phyloP scores from a whole-genome alignment of 2,797 vertebrate species.

The Borostomias antarcticus region DNA sequence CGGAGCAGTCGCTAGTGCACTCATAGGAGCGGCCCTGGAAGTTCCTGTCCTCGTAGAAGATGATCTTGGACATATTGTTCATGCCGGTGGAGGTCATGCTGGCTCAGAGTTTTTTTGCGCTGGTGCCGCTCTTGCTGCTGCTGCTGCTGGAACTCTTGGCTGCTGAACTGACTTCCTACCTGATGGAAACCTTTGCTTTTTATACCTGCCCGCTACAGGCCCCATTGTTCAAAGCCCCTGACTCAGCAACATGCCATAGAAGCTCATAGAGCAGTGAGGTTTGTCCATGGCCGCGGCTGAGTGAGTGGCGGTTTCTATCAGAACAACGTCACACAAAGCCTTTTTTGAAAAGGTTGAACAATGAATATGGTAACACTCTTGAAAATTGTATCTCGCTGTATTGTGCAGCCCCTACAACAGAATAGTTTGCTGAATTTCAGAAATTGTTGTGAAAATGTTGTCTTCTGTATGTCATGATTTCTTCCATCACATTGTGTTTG shows the following conservation, averaged over 20 bases:
- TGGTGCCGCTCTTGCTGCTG: not conserved
- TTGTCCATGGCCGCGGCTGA: not conserved
- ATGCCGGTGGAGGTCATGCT: conserved; percentile 5
- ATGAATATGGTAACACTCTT: not conserved
- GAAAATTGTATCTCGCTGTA: conserved; percentile 2
- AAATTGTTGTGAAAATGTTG: not conserved
- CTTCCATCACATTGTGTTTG: too few species aligned
- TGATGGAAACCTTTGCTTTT: not conserved
- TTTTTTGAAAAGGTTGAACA: not conserved
- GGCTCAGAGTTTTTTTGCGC: not conserved
- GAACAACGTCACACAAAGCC: conserved; percentile 7
- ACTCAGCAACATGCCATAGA: conserved; percentile 1
- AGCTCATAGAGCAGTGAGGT: not conserved
- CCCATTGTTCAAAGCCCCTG: not conserved
- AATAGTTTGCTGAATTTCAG: not conserved
- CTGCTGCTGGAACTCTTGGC: not conserved
- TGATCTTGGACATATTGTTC: not conserved
- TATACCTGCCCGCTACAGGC: not conserved
- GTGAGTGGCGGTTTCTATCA: conserved; percentile 5
- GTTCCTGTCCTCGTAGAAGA: conserved; percentile 8
- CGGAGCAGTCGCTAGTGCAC: not conserved
- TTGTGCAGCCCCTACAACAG: not conserved
- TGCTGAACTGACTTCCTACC: not conserved
- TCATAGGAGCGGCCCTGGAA: conserved; percentile 6
- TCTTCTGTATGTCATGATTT: not conserved